Conservation (phyloP, 1,140 invertebrate species). For the Drosophila trapezifrons region DNA sequence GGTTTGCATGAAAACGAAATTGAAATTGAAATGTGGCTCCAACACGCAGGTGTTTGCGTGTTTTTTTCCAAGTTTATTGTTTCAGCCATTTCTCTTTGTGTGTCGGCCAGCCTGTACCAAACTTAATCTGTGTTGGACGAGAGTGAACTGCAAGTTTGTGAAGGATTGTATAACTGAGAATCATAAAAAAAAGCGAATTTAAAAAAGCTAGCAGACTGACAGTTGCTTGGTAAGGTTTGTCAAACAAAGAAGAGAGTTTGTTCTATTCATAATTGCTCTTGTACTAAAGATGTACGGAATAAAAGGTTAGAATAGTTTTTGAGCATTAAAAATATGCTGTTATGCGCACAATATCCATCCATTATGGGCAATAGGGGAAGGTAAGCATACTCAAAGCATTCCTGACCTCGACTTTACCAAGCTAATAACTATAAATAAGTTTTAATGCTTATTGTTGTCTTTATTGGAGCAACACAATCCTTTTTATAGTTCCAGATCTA, state of each 20-base stretch:
- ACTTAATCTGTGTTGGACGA: slow-evolving; percentile 2
- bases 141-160: slow-evolving; percentile 18
- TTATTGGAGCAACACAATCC: not conserved
- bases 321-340: too few species aligned
- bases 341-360: too few species aligned
- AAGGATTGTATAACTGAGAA: slow-evolving; percentile 13
- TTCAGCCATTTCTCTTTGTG: slow-evolving; percentile 14
- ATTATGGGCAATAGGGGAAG: too few species aligned
- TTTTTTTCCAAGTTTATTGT: slow-evolving; percentile 33
- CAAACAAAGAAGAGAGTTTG: too few species aligned
- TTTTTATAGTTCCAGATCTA: not conserved
- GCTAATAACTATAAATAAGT: too few species aligned
- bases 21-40: slow-evolving; percentile 55
- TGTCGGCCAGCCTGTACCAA: not conserved
- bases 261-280: too few species aligned
- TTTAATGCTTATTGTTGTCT: too few species aligned
- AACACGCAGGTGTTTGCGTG: slow-evolving; percentile 52
- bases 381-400: too few species aligned
- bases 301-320: too few species aligned
- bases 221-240: not conserved
- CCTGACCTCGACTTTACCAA: too few species aligned
- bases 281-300: too few species aligned
- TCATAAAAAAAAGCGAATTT: not conserved
- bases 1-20: slow-evolving; percentile 31
- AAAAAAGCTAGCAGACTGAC: not conserved